A percentile compares a stretch with the other conserved stretches of the same genome.
These are phyloP conservation scores for Pedionomus torquatus DNA, from an alignment of 2,113 vertebrate species.

Conservation along the genomic window DNA sequence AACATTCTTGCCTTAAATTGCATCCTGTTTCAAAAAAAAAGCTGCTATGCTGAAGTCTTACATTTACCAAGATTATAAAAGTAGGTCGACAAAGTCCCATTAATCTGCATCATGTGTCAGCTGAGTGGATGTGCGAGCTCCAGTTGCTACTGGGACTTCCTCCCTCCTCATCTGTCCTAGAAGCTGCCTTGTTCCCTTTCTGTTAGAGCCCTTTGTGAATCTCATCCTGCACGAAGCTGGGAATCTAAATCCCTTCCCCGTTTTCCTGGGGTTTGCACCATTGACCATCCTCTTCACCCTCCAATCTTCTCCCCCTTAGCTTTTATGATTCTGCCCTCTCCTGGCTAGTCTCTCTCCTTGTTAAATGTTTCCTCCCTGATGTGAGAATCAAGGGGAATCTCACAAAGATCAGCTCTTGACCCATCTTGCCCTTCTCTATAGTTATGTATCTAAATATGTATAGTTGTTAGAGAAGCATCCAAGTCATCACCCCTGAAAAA, in stretches of 20 bases:
- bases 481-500: background rate
- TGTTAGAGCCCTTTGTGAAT: background rate
- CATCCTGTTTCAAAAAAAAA: constrained; percentile 32
- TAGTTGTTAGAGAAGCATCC: background rate
- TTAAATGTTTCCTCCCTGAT: background rate
- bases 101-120: background rate
- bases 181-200: background rate
- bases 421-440: background rate
- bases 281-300: background rate
- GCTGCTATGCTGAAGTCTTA: background rate
- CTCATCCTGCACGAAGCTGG: background rate
- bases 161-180: background rate
- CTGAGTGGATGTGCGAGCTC: background rate
- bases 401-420: background rate
- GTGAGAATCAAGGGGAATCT: background rate
- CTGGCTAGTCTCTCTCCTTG: background rate
- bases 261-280: background rate
- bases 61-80: background rate
- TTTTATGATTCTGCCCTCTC: constrained; percentile 63
- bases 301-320: background rate
- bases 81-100: background rate
- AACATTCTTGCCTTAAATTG: constrained; percentile 57
- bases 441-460: background rate
- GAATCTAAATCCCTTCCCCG: background rate
- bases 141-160: background rate